Evolutionary conservation across 2,888 invertebrate genomes (phyloP).

Genomic region (Glomeris marginata): DNA sequence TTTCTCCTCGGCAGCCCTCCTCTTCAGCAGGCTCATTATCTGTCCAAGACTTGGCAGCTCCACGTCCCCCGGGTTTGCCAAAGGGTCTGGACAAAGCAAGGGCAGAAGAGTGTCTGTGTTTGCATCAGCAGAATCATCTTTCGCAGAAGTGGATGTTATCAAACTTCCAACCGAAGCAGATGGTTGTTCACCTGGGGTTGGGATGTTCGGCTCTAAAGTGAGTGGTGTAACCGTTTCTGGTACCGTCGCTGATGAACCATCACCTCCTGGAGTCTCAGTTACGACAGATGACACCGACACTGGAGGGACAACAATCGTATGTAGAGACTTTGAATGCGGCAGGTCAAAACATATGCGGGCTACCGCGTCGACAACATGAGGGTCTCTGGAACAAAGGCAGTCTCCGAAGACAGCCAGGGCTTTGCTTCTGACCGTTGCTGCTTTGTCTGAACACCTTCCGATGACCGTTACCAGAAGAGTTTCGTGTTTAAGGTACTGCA

Average conservation of each 20-base stretch:
- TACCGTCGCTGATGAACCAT: too few relatives aligned
- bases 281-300: too few relatives aligned
- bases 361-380: not conserved
- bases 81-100: not conserved
- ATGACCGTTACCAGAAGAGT: constrained; percentile 37
- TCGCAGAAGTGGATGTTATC: too few relatives aligned
- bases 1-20: constrained; percentile 36
- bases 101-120: constrained; percentile 23
- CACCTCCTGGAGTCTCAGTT: too few relatives aligned
- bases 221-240: too few relatives aligned
- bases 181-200: too few relatives aligned
- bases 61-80: not conserved
- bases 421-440: constrained; percentile 44
- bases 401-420: constrained; percentile 43
- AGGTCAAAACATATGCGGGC: too few relatives aligned
- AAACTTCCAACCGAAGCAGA: too few relatives aligned
- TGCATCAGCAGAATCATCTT: constrained; percentile 20
- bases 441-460: constrained; percentile 40
- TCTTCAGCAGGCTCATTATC: constrained; percentile 30
- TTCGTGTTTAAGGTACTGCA: constrained; percentile 16
- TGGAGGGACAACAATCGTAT: too few relatives aligned
- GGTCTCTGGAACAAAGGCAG: constrained; percentile 25
- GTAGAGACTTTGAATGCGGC: too few relatives aligned
- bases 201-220: too few relatives aligned
- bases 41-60: not conserved